Evolutionary conservation across 2,797 vertebrate species (phyloP).

Genomic region (Lophius americanus): DNA sequence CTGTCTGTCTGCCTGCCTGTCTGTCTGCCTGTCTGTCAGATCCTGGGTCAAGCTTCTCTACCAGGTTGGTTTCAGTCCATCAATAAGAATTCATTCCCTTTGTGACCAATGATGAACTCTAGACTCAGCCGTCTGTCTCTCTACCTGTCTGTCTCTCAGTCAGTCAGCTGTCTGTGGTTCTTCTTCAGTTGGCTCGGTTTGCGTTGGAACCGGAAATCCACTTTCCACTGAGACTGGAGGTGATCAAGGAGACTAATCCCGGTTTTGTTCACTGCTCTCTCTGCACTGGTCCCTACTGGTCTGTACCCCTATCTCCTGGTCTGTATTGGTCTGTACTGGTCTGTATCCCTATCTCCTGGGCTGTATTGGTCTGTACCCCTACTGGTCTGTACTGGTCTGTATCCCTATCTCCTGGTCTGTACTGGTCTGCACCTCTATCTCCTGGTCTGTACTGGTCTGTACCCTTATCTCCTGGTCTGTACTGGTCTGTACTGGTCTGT

Average conservation of each 20-base stretch:
- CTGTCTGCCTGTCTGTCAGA: constrained; percentile 29
- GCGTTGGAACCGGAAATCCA: constrained; percentile 40
- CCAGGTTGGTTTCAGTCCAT: constrained; percentile 44
- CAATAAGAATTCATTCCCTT: background rate
- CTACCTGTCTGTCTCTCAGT: constrained; percentile 28
- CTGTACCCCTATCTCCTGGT: background rate
- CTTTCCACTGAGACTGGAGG: constrained; percentile 65
- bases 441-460: too few relatives aligned
- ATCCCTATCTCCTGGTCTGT: too few relatives aligned
- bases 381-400: background rate
- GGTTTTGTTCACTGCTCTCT: background rate
- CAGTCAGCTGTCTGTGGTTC: constrained; percentile 52
- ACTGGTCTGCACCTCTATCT: background rate
- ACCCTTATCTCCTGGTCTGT: too few relatives aligned
- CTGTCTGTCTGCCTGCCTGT: background rate
- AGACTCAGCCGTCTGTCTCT: constrained; percentile 5
- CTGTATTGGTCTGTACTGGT: background rate
- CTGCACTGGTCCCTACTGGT: too few relatives aligned
- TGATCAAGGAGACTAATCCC: constrained; percentile 19
- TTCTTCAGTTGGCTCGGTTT: constrained; percentile 48
- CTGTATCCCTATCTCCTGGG: background rate
- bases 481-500: too few relatives aligned
- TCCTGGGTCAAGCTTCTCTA: constrained; percentile 48
- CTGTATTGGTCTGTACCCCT: background rate
- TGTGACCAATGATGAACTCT: background rate